Conservation (phyloP, 2,113 vertebrate species). For the Antennarius striatus region DNA sequence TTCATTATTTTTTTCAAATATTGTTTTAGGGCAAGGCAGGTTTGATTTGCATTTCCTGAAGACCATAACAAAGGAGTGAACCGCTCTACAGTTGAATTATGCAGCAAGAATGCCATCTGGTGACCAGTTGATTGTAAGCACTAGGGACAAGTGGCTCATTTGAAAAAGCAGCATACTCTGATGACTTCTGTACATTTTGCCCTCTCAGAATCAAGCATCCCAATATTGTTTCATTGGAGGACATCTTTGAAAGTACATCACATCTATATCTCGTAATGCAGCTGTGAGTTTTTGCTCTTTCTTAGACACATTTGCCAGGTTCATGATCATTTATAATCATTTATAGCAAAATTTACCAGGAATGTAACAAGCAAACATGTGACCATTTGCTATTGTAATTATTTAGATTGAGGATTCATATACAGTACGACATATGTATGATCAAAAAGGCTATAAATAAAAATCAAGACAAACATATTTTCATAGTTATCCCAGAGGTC, state of each 20-base stretch:
- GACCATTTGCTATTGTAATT: too few species aligned
- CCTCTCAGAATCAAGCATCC: conserved; percentile 91
- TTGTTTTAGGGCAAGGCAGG: neutral
- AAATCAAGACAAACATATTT: too few species aligned
- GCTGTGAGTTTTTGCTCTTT: conserved; percentile 85
- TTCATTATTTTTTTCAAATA: conserved; percentile 3
- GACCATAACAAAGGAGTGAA: neutral
- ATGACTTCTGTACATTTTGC: conserved; percentile 10
- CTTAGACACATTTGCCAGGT: neutral
- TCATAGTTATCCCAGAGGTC: neutral
- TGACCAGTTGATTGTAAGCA: conserved; percentile 28
- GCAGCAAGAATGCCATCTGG: conserved; percentile 64
- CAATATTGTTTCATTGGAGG: conserved; percentile 96
- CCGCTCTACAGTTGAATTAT: conserved; percentile 25
- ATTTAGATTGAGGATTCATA: too few species aligned
- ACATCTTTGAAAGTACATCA: conserved; percentile 95
- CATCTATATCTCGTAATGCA: conserved; percentile 99
- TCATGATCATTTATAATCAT: neutral
- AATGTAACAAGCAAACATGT: too few species aligned
- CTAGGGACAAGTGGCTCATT: conserved; percentile 6
- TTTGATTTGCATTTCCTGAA: conserved; percentile 12
- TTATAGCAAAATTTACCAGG: too few species aligned
- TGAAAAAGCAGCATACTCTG: neutral
- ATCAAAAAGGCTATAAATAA: too few species aligned
- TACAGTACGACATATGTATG: too few species aligned